A percentile compares a stretch with the other conserved stretches of the same genome.
Conservation (phyloP, 2,888 invertebrate genomes). For the Drosophila melanosoma region DNA sequence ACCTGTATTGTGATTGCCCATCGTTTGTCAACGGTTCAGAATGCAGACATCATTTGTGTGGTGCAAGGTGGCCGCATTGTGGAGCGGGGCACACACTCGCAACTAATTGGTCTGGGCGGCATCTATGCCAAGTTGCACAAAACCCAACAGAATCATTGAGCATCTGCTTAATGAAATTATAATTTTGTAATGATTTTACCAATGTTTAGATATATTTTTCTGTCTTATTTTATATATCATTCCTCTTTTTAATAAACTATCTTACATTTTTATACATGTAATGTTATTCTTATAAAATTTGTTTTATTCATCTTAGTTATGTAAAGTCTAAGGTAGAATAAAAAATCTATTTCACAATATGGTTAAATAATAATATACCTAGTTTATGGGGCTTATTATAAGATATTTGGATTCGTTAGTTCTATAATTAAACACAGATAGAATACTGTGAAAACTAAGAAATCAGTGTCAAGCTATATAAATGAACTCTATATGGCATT, state of each 20-base stretch:
- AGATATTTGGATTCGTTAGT: constrained; percentile 4
- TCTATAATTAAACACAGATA: background rate
- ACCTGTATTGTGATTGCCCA: constrained; percentile 96
- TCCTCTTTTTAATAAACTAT: constrained; percentile 39
- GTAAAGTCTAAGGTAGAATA: background rate
- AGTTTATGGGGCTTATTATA: background rate
- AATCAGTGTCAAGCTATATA: background rate
- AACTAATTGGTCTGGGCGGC: constrained; percentile 89
- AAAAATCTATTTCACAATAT: background rate
- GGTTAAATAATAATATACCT: too few species aligned
- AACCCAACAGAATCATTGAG: constrained; percentile 85
- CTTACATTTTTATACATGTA: constrained; percentile 1
- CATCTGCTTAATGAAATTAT: background rate
- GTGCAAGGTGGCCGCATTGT: constrained; percentile 90
- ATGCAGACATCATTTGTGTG: constrained; percentile 94
- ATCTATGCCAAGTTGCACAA: constrained; percentile 89
- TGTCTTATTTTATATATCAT: constrained; percentile 11
- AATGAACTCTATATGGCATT: constrained; percentile 8
- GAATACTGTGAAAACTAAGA: constrained; percentile 7
- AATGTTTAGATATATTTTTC: constrained; percentile 15
- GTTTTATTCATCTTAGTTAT: background rate
- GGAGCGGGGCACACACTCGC: constrained; percentile 91
- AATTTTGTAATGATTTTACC: background rate
- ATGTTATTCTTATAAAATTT: background rate
- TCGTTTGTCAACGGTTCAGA: constrained; percentile 92